Base-by-base conservation (phyloP, 1,140 invertebrate genomes). In the Bradysia coprophila region DNA sequence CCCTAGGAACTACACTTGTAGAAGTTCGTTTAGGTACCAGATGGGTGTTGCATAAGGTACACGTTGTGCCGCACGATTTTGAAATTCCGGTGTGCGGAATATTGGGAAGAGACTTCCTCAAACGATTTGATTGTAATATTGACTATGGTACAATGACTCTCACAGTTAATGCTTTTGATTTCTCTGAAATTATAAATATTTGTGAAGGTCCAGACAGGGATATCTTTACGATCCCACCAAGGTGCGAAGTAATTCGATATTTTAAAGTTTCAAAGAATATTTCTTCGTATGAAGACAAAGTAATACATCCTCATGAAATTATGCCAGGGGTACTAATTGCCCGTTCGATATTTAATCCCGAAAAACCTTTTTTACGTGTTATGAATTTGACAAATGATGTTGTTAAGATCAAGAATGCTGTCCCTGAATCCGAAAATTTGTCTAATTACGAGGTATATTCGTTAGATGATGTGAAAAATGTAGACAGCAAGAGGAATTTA, bases 301-400 rank as follows among this genome's bases (percentile, higher is more conserved):
- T 40, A 8, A 23, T 40, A 11, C 21, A 9, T 4, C 22, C 10
- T 28, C 39, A 40, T 11, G 39, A 40, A 40, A 40, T 40, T 40
- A 23, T 4, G 4, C n/a, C 22, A 3, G 21, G 39, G 16, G 20
- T 40, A 11, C 28, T 20, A 24, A 23, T 40, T 24, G 16, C 39
- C 9, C 22, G 28, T 22, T 24, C 39, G 4, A 40, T 40, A 4
- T 9, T 40, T 20, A 18, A 40, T 16, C 10, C 16, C 6, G 15
- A 40, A 20, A 4, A 15, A 13, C 6, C 39, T 2, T 5, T 24
- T 4, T 15, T 40, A 13, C 4, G 39, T n/a, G 15, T 40, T 4
- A 21, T 40, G n/a, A 40, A 40, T 21, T 18, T 23, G 15, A 40
- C 16, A n/a, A n/a, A 8, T 15, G 5, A 28, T 15, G 3, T 16